These are phyloP conservation scores for Sminthurinus aureus DNA, from an alignment of 2,888 invertebrate genomes.

Conservation along the genomic window DNA sequence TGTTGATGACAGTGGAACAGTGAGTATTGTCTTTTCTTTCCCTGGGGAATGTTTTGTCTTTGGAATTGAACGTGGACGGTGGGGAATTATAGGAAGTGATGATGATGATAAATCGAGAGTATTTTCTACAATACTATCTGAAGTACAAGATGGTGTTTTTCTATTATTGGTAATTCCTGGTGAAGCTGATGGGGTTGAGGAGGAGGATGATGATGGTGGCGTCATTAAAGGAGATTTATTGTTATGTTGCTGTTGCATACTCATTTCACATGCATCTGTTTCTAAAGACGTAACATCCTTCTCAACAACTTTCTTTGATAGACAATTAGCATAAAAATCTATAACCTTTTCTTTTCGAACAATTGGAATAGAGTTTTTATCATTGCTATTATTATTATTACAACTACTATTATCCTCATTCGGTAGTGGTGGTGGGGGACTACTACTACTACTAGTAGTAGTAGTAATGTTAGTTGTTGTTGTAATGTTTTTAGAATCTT, in stretches of 20 bases:
- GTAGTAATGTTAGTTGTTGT: not conserved
- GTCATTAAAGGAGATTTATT: not conserved
- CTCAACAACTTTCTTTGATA: not conserved
- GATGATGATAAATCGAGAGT: not conserved
- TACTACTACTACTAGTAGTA: not conserved
- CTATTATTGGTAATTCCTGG: not conserved
- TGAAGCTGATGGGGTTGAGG: not conserved
- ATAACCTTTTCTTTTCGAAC: not conserved
- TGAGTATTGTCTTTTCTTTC: conserved; percentile 13
- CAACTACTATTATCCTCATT: not conserved
- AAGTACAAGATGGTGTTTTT: not conserved
- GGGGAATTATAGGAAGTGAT: not conserved
- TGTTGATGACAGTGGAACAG: not conserved
- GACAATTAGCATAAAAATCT: not conserved
- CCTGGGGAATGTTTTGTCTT: not conserved
- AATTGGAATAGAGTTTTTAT: not conserved
- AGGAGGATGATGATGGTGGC: not conserved
- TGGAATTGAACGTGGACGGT: not conserved
- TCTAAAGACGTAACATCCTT: not conserved
- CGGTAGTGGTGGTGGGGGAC: not conserved
- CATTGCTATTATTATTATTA: no score
- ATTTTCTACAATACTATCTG: not conserved
- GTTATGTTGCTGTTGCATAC: not conserved
- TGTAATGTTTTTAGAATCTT: not conserved
- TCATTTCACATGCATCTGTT: not conserved